phyloP scores from a whole-genome alignment of 2,888 invertebrate genomes.

The Cremastinae sp. region DNA sequence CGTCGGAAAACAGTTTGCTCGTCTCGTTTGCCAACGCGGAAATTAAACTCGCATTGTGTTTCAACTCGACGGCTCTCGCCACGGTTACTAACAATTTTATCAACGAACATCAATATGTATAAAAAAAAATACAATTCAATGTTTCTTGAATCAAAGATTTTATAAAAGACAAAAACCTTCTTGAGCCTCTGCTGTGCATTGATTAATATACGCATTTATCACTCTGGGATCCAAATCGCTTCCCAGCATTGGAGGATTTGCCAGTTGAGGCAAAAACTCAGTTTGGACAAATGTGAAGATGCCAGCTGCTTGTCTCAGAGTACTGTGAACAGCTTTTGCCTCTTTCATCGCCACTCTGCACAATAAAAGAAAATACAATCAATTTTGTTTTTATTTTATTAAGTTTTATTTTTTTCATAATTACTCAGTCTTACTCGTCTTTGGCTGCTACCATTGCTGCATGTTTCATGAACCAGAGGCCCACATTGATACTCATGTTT shows the following conservation, averaged over 20 bases:
- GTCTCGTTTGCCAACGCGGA: slow-evolving; percentile 85
- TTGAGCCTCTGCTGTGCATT: slow-evolving; percentile 86
- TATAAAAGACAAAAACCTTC: slow-evolving; percentile 81
- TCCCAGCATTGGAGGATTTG: slow-evolving; percentile 78
- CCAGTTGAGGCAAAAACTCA: slow-evolving; percentile 78
- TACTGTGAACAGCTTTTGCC: slow-evolving; percentile 84
- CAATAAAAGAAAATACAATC: slow-evolving; percentile 24
- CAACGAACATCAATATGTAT: no score
- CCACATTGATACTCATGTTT: slow-evolving; percentile 83
- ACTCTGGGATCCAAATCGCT: slow-evolving; percentile 83
- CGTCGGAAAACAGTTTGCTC: slow-evolving; percentile 82
- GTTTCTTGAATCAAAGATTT: no score
- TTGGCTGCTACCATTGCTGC: slow-evolving; percentile 83
- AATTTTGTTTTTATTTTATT: background rate
- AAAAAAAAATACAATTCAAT: no score
- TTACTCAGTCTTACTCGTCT: slow-evolving; percentile 72
- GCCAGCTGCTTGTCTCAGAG: slow-evolving; percentile 84
- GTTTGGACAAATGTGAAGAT: slow-evolving; percentile 83
- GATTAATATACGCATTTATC: slow-evolving; percentile 83
- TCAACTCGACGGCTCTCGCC: slow-evolving; percentile 85
- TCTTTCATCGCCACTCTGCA: slow-evolving; percentile 82
- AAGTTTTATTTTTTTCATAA: background rate
- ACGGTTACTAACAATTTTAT: slow-evolving; percentile 83
- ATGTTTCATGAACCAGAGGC: slow-evolving; percentile 85
- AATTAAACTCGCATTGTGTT: slow-evolving; percentile 83